These are phyloP conservation scores for Anseranas semipalmata DNA, from an alignment of 2,113 vertebrate species.

Conservation along the genomic window DNA sequence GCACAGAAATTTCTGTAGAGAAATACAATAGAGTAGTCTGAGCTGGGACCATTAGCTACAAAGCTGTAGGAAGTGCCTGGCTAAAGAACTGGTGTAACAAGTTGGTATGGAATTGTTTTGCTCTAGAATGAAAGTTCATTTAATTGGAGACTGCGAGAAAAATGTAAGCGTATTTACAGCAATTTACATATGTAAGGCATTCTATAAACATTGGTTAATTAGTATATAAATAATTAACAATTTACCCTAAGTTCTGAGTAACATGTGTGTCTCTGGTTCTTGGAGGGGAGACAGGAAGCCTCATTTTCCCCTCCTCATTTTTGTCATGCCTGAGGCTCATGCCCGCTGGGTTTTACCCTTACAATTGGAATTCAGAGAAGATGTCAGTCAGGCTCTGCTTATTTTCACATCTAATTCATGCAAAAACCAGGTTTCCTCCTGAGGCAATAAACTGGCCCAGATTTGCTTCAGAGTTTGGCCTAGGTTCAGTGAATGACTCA, in stretches of 20 bases:
- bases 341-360: constrained; percentile 38
- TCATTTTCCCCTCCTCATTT: constrained; percentile 49
- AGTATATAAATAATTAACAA: constrained; percentile 46
- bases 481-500: constrained; percentile 63
- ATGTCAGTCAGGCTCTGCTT: constrained; percentile 72
- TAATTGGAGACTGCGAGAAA: constrained; percentile 50
- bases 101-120: constrained; percentile 26
- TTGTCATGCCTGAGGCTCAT: constrained; percentile 57
- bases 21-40: not conserved
- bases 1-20: constrained; percentile 27
- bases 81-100: constrained; percentile 32
- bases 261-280: not conserved
- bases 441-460: constrained; percentile 59
- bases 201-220: constrained; percentile 42
- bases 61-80: not conserved
- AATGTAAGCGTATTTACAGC: constrained; percentile 28
- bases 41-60: not conserved
- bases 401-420: constrained; percentile 67
- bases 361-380: constrained; percentile 42
- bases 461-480: constrained; percentile 62
- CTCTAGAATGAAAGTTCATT: constrained; percentile 16
- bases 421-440: constrained; percentile 60
- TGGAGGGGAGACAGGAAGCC: constrained; percentile 33
- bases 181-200: constrained; percentile 46
- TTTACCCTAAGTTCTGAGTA: constrained; percentile 4